Evolutionary conservation across 1,140 invertebrate species (phyloP).

Genomic region (Adoxophyes honmai): DNA sequence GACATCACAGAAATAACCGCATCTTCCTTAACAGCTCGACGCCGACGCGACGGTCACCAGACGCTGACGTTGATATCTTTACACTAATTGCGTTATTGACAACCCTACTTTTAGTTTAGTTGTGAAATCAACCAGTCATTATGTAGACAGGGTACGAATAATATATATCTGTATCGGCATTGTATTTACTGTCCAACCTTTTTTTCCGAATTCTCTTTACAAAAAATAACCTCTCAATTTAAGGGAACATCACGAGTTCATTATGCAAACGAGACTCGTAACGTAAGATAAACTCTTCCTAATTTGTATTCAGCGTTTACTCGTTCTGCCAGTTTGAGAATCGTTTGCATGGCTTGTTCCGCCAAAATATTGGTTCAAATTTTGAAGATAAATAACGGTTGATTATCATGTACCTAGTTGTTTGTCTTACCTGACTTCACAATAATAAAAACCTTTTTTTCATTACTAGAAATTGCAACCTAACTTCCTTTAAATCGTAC

Average conservation of each 20-base stretch:
- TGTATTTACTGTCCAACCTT: too few relatives aligned
- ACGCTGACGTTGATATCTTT: conserved; percentile 67
- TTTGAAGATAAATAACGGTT: too few relatives aligned
- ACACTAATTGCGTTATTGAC: conserved; percentile 73
- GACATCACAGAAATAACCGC: conserved; percentile 70
- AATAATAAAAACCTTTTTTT: background rate
- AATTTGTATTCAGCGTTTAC: conserved; percentile 32
- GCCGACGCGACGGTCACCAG: conserved; percentile 42
- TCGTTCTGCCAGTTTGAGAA: conserved; percentile 16
- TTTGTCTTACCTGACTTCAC: background rate
- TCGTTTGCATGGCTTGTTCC: background rate
- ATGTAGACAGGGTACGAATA: background rate
- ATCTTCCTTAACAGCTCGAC: conserved; percentile 48
- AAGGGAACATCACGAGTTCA: conserved; percentile 18
- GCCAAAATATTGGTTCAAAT: conserved; percentile 1
- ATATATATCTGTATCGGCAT: too few relatives aligned
- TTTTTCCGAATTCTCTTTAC: background rate
- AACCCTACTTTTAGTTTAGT: conserved; percentile 51
- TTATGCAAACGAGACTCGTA: conserved; percentile 34
- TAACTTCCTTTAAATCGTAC: too few relatives aligned
- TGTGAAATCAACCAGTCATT: conserved; percentile 34
- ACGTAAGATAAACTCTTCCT: conserved; percentile 24
- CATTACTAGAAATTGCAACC: too few relatives aligned
- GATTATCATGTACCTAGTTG: too few relatives aligned
- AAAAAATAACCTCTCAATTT: conserved; percentile 15